A percentile compares a stretch with the other conserved stretches of the same genome.
These are phyloP conservation scores for Actinemys pallida DNA, from an alignment of 2,113 vertebrate species.

Conservation along the genomic window DNA sequence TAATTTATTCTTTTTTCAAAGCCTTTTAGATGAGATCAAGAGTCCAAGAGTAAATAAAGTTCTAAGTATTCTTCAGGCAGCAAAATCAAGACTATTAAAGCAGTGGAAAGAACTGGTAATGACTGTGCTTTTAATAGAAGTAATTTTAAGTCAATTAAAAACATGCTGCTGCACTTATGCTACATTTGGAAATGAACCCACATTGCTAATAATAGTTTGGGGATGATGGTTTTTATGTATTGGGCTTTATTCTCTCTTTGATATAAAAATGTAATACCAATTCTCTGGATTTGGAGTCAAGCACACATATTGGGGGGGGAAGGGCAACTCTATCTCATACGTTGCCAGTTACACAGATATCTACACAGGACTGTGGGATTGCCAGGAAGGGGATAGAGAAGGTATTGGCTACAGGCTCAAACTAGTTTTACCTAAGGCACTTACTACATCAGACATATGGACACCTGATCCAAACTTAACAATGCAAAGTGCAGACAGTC, in stretches of 20 bases:
- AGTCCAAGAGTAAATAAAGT: conserved; percentile 83
- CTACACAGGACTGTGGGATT: neutral
- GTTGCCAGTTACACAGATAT: neutral
- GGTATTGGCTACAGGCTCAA: neutral
- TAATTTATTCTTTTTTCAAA: conserved; percentile 62
- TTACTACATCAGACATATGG: neutral
- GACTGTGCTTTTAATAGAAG: neutral
- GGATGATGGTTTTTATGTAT: neutral
- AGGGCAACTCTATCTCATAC: neutral
- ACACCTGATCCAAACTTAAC: neutral
- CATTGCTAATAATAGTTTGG: neutral
- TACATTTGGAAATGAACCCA: neutral
- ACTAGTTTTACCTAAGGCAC: neutral
- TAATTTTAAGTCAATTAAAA: neutral
- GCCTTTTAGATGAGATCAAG: conserved; percentile 87
- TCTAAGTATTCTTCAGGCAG: conserved; percentile 84
- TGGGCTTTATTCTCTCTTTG: neutral
- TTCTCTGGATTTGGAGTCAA: neutral
- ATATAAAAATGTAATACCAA: neutral
- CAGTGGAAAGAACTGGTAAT: conserved; percentile 86
- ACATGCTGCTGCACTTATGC: neutral
- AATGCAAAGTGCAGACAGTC: neutral
- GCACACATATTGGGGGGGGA: neutral
- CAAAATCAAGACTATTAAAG: conserved; percentile 80
- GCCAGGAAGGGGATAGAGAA: neutral